Evolutionary conservation across 2,888 invertebrate species (phyloP).

Genomic region (Allacma fusca): DNA sequence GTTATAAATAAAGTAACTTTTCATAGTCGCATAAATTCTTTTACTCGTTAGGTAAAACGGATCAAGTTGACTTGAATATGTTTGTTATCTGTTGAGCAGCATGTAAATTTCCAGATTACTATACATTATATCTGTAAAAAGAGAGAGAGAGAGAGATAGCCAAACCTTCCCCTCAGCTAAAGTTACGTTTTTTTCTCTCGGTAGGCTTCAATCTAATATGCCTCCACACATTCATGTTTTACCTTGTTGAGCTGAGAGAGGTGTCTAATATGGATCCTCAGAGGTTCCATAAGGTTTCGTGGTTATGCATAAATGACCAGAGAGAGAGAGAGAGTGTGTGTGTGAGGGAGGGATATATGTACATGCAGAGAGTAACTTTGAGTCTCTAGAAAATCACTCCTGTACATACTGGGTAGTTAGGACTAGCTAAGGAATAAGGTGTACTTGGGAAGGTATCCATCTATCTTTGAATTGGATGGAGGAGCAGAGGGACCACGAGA

Average conservation of each 20-base stretch:
- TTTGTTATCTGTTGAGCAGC: slow-evolving; percentile 21
- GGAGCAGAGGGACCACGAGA: slow-evolving; percentile 7
- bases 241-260: neutral
- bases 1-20: slow-evolving; percentile 22
- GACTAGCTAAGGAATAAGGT: no score
- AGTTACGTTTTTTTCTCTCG: neutral
- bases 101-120: slow-evolving; percentile 20
- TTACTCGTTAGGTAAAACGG: slow-evolving; percentile 28
- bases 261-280: neutral
- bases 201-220: neutral
- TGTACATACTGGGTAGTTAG: no score
- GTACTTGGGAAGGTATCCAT: no score
- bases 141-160: neutral
- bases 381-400: no score
- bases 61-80: slow-evolving; percentile 19
- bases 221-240: neutral
- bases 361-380: no score
- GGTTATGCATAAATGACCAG: neutral
- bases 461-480: neutral
- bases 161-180: neutral
- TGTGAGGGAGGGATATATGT: no score
- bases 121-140: neutral
- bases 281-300: neutral
- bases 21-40: slow-evolving; percentile 23
- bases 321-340: neutral